Evolutionary conservation across 2,113 vertebrate species (phyloP).

Genomic region (Elachura formosa): DNA sequence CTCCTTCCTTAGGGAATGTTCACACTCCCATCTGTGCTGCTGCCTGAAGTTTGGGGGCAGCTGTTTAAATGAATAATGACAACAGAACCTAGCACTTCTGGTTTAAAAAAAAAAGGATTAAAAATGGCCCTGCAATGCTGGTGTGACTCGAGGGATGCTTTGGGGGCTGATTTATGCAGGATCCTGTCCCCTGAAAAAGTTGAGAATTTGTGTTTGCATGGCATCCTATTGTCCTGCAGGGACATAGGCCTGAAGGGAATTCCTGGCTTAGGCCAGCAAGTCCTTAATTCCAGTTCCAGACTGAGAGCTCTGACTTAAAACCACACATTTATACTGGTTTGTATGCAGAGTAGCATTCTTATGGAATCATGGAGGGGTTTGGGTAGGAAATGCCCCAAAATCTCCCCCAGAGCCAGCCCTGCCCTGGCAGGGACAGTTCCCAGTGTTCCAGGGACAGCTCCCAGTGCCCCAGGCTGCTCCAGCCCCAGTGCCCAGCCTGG

Average conservation of each 20-base stretch:
- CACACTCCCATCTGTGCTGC: neutral
- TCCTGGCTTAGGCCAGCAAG: fast-evolving
- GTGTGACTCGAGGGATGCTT: fast-evolving
- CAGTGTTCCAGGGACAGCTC: neutral
- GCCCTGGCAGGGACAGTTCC: neutral
- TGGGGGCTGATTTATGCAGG: neutral
- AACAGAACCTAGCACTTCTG: neutral
- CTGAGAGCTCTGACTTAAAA: neutral
- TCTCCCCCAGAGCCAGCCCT: fast-evolving
- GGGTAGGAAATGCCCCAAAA: neutral
- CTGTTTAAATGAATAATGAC: neutral
- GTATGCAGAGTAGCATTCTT: neutral
- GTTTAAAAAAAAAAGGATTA: neutral
- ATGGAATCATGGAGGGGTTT: neutral
- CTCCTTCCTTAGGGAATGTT: neutral
- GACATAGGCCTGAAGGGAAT: neutral
- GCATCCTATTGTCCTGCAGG: neutral
- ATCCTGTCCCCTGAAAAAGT: neutral
- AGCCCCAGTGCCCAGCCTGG: neutral
- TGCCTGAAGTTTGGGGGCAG: fast-evolving
- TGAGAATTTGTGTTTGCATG: neutral
- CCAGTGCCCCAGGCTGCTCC: neutral
- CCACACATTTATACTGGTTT: fast-evolving
- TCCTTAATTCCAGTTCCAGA: neutral
- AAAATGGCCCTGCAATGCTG: neutral